These are phyloP conservation scores for Antennarius maculatus DNA, from an alignment of 2,797 vertebrate genomes.

Conservation along the genomic window DNA sequence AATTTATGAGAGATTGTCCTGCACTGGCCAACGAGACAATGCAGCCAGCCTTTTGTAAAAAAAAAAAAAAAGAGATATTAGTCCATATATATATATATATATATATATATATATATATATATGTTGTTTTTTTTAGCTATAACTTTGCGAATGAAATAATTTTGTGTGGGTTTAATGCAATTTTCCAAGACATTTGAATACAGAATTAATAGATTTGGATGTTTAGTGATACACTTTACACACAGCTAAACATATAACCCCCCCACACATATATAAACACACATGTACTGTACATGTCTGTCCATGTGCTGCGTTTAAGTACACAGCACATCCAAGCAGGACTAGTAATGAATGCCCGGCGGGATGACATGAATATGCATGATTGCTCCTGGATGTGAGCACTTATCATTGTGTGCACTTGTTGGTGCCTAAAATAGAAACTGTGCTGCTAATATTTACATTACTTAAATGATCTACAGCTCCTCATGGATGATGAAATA, in stretches of 20 bases:
- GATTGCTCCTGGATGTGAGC: constrained; percentile 48
- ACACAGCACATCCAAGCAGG: constrained; percentile 29
- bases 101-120: too few species aligned
- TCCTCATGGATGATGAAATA: constrained; percentile 13
- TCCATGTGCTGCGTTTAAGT: constrained; percentile 35
- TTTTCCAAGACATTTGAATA: background rate
- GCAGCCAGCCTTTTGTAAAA: too few species aligned
- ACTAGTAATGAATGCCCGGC: constrained; percentile 51
- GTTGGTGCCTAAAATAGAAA: constrained; percentile 60
- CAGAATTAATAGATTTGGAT: background rate
- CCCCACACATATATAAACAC: background rate
- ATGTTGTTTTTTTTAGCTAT: too few species aligned
- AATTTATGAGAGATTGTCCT: too few species aligned
- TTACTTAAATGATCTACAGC: constrained; percentile 42
- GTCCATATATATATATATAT: too few species aligned
- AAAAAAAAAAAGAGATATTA: too few species aligned
- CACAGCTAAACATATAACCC: too few species aligned
- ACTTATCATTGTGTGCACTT: constrained; percentile 59
- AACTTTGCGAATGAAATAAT: too few species aligned
- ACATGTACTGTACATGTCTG: background rate
- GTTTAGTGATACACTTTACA: background rate
- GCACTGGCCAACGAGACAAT: too few species aligned
- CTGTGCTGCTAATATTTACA: constrained; percentile 50
- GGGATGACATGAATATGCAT: constrained; percentile 75
- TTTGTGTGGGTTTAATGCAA: too few species aligned